phyloP scores from a whole-genome alignment of 23 tunicate genomes.

The Trididemnum clinides region DNA sequence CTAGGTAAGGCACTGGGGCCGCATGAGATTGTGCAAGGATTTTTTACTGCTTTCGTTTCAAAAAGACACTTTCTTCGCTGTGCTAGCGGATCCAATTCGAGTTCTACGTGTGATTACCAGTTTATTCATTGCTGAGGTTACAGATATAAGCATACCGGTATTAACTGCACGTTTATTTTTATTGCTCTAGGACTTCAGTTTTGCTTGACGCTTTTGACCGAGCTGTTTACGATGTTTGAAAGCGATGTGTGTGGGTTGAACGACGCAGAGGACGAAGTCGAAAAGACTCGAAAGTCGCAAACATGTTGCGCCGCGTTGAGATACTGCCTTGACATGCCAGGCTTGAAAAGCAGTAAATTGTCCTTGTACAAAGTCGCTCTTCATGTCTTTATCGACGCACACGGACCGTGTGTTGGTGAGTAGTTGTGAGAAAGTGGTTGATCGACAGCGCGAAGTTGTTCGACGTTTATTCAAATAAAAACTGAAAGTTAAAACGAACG shows the following conservation, averaged over 20 bases:
- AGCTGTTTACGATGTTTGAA: neutral
- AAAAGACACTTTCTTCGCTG: no score
- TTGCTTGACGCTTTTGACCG: neutral
- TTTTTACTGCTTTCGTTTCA: no score
- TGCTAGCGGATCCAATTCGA: no score
- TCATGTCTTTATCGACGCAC: conserved; percentile 32
- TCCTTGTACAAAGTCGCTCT: conserved; percentile 2
- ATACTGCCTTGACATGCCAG: conserved; percentile 34
- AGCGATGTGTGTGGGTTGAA: neutral
- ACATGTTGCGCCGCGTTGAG: neutral
- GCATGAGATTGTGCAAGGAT: no score
- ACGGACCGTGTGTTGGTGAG: conserved; percentile 81
- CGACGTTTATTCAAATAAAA: no score
- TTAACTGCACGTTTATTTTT: no score
- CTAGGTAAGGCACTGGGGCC: no score
- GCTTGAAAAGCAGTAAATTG: conserved; percentile 8
- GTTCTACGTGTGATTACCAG: no score
- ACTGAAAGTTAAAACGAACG: no score
- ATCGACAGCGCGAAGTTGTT: no score
- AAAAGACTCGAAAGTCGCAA: conserved; percentile 4
- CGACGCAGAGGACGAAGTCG: conserved; percentile 41
- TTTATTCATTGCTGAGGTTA: no score
- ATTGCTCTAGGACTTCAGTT: neutral
- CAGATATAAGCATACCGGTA: no score
- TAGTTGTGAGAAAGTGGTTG: neutral